phyloP scores from a whole-genome alignment of 2,797 vertebrate genomes.

The Macropus fuliginosus region DNA sequence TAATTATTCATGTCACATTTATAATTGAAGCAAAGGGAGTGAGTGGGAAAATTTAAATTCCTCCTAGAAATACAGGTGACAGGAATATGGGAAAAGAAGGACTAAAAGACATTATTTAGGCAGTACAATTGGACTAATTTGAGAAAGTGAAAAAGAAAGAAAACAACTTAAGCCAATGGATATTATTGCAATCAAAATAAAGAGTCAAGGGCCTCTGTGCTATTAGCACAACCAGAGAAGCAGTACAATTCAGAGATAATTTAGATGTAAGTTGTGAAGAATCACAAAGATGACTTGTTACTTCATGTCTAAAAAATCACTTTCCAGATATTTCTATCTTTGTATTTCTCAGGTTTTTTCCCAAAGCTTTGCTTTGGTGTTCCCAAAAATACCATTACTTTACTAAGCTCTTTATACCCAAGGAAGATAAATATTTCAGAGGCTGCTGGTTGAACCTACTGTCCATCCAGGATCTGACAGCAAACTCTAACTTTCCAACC shows the following conservation, averaged over 20 bases:
- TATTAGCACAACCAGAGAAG: neutral
- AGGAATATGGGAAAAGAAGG: neutral
- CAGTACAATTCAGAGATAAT: neutral
- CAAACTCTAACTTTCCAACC: neutral
- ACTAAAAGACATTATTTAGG: neutral
- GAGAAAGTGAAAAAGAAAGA: neutral
- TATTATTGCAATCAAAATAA: neutral
- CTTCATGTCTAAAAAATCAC: constrained; percentile 5
- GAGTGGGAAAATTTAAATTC: neutral
- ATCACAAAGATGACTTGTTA: constrained; percentile 26
- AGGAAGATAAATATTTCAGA: constrained; percentile 22
- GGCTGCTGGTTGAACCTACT: neutral
- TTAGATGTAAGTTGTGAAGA: neutral
- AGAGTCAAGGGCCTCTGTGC: neutral
- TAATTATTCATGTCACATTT: neutral
- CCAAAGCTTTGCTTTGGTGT: neutral
- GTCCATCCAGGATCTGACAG: constrained; percentile 16
- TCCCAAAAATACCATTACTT: neutral
- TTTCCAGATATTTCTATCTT: neutral
- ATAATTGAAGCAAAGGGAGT: neutral
- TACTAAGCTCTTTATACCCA: constrained; percentile 12
- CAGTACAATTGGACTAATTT: neutral
- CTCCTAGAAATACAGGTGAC: neutral
- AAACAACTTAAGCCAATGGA: neutral
- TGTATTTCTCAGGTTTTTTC: neutral